Percentiles rank a stretch among this genome's conserved stretches.
These are phyloP conservation scores for Setophaga kirtlandii DNA, from an alignment of 2,113 vertebrate species.

Conservation along the genomic window DNA sequence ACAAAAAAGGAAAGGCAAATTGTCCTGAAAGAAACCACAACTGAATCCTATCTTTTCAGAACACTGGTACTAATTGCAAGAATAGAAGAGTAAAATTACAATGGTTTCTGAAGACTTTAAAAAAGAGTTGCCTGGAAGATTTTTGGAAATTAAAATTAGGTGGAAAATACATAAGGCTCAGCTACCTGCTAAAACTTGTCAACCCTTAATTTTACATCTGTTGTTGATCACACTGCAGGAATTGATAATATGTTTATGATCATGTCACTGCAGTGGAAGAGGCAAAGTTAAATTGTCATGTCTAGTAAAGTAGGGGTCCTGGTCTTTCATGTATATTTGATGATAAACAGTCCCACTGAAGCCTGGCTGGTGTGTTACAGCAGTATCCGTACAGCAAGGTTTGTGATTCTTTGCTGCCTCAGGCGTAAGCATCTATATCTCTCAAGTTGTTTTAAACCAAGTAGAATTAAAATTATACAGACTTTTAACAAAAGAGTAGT, in stretches of 20 bases:
- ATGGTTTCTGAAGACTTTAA: conserved; percentile 20
- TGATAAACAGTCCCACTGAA: conserved; percentile 67
- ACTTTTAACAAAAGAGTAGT: conserved; percentile 29
- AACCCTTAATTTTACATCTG: conserved; percentile 70
- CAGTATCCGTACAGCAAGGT: conserved; percentile 15
- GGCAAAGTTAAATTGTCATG: conserved; percentile 52
- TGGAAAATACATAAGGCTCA: conserved; percentile 46
- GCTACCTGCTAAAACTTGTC: conserved; percentile 71
- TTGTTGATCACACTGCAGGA: conserved; percentile 66
- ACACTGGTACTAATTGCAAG: not conserved
- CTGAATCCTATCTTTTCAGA: not conserved
- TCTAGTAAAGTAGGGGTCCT: conserved; percentile 56
- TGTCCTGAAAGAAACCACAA: not conserved
- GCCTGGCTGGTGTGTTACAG: conserved; percentile 45
- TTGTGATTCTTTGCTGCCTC: conserved; percentile 57
- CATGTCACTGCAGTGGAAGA: conserved; percentile 43
- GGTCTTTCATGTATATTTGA: conserved; percentile 73
- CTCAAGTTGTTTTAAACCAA: conserved; percentile 52
- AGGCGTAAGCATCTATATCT: conserved; percentile 53
- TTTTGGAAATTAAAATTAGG: conserved; percentile 63
- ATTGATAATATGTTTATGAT: conserved; percentile 69
- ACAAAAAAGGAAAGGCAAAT: not conserved
- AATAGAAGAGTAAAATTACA: not conserved
- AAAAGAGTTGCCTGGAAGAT: conserved; percentile 13
- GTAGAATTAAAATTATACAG: conserved; percentile 51